Conservation (phyloP, 1,140 invertebrate species). For the Panagrolaimus sp. region DNA sequence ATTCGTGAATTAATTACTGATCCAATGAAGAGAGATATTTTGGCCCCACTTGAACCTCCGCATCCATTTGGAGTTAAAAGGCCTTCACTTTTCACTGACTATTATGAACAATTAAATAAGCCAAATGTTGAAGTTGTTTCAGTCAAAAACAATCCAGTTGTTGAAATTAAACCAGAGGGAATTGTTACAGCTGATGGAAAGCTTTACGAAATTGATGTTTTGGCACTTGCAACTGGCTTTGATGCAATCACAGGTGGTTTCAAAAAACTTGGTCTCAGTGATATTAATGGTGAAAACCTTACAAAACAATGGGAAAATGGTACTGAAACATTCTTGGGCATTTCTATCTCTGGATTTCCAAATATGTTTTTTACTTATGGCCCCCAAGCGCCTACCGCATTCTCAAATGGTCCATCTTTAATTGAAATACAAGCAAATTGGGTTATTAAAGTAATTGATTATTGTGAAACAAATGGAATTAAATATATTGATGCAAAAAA, state of each 20-base stretch:
- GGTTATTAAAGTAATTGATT: neutral
- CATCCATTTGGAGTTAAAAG: neutral
- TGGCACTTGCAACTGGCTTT: neutral
- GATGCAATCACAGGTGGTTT: conserved; percentile 6
- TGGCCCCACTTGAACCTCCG: neutral
- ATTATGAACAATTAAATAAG: conserved; percentile 8
- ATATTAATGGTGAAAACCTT: neutral
- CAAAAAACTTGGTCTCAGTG: neutral
- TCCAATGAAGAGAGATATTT: neutral
- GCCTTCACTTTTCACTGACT: neutral
- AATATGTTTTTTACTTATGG: conserved; percentile 2
- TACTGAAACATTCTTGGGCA: neutral
- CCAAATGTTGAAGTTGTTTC: neutral
- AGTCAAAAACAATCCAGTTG: neutral
- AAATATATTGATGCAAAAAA: conserved; percentile 1
- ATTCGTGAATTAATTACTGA: neutral
- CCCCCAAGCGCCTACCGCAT: neutral
- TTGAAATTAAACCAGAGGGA: neutral
- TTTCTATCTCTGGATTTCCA: neutral
- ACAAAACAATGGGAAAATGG: neutral
- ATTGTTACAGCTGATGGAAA: neutral
- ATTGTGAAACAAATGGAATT: neutral
- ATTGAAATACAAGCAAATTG: neutral
- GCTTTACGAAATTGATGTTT: conserved; percentile 12
- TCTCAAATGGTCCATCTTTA: neutral